Base-by-base conservation (phyloP, 2,888 invertebrate genomes). In the Tetragnatha montana region DNA sequence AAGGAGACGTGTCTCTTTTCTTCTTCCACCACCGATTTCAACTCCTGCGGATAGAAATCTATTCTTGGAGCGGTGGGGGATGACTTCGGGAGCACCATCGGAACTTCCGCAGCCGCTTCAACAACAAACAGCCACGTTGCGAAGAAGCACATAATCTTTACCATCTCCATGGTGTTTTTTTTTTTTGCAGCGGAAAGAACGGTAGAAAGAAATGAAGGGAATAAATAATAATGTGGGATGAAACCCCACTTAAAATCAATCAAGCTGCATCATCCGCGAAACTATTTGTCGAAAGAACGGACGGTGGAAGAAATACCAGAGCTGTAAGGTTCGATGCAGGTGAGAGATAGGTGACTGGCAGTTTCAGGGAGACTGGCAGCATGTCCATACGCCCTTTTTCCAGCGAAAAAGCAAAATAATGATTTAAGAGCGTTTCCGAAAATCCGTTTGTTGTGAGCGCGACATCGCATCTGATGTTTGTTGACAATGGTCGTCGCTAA, bases 41-140 rank as follows among this genome's bases (percentile, higher is more conserved):
- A 70, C 75, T 90, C 90, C 22, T 87, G 80, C 1, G 87, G 90
- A 68, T 84, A 90, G 21, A 90, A 90, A 7, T 90, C 90, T 14
- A 90, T 90, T 21, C 71, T 50, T 10, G 90, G 87, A 6, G 76
- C n/a, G 6, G 83, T 68, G 21, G 60, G 68, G 1, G n/a, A 10
- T 3, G 35, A 3, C 68, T 83, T 83, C 6, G 19, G 68, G 17
- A 47, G 68, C 14, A 49, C 69, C 12, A 50, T 50, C 6, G 17
- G 21, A 0, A 87, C 76, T 76, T 87, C 87, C 12, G 87, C 87
- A 8, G 76, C 73, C 17, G 73, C 60, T 19, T 82, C n/a, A 3
- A 60, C 60, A 1, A 60, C 74, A 10, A 51, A 22, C 12, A 82
- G 74, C 8, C 12, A 17, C 35, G 35, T 35, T 0, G 12, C 60